These are phyloP conservation scores for Oscheius sp. DNA, from an alignment of 2,888 invertebrate genomes.

Conservation along the genomic window DNA sequence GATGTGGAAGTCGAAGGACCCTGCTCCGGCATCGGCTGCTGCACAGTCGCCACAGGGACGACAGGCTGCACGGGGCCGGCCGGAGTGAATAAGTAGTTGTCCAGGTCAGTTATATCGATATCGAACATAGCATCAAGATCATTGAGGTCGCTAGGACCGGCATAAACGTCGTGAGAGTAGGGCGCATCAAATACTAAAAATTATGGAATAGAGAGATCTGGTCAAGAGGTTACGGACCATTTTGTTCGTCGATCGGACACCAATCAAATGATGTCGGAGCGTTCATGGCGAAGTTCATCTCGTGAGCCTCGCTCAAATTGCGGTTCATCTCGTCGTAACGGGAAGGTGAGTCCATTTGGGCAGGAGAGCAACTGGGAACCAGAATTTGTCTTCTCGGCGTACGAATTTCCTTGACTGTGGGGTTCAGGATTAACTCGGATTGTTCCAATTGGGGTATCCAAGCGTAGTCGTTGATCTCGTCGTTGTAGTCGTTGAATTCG, in stretches of 20 bases:
- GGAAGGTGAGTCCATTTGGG: slow-evolving; percentile 25
- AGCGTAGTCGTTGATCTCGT: too few species aligned
- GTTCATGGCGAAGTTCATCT: slow-evolving; percentile 26
- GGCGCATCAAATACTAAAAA: slow-evolving; percentile 20
- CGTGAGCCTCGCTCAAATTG: slow-evolving; percentile 31
- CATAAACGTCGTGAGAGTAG: slow-evolving; percentile 34
- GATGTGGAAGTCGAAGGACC: neutral
- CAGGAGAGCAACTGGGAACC: slow-evolving; percentile 21
- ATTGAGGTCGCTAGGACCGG: slow-evolving; percentile 32
- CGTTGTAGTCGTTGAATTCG: neutral
- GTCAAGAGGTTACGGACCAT: slow-evolving; percentile 6
- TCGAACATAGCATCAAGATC: slow-evolving; percentile 48
- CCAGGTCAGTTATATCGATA: slow-evolving; percentile 54
- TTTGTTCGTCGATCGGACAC: slow-evolving; percentile 22
- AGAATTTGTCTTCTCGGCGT: too few species aligned
- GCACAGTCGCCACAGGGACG: neutral
- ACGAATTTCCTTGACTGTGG: neutral
- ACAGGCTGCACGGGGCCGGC: neutral
- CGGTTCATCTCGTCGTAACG: slow-evolving; percentile 29
- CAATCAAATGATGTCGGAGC: slow-evolving; percentile 24
- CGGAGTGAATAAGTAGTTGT: slow-evolving; percentile 45
- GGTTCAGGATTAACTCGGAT: slow-evolving; percentile 28
- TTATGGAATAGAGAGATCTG: too few species aligned
- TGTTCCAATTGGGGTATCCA: slow-evolving; percentile 18
- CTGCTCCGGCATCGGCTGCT: slow-evolving; percentile 5